Evolutionary conservation across 2,797 vertebrate genomes (phyloP), one percentile per base, ranked within the genome.

Genomic region (Pachyuromys duprasi): DNA sequence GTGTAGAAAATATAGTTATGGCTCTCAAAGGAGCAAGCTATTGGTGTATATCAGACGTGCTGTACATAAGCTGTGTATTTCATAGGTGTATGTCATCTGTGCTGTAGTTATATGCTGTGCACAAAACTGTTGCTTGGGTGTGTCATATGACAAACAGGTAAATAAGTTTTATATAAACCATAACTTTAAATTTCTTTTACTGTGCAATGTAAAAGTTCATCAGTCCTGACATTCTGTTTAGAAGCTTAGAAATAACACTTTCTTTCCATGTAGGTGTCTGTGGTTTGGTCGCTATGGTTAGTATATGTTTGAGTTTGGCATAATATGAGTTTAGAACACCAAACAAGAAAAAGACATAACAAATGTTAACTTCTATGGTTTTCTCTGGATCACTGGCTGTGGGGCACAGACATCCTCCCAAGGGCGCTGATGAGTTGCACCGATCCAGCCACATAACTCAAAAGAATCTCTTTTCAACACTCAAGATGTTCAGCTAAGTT

Each of bases 241-340:
- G 91, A 92, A 81, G 55, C 84, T 96, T 86, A 92, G 91, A 95
- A 93, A 94, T 65, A 93, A 86, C 78, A 36, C 18, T 83, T 76
- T 49, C 72, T 92, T 17, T 74, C 53, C 36, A n/a, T 82, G 31
- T 36, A 62, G 60, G 26, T 93, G 33, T 69, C 49, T 94, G 80
- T 76, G 45, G 28, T 60, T 60, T 94, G 42, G 42, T 78, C 14
- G 65, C 18, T 45, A 63, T 12, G 76, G 67, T 83, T 78, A n/a
- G 49, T 81, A 18, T 9, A 53, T 86, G 76, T 89, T 74, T 86
- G 75, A 83, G 53, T 97, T 18, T 83, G 49, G 22, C 72, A 70
- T 75, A 36, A 4, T 33, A 75, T 22, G 76, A 93, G 57, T 90
- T 95, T 83, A 91, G 93, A 96, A 94, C 7, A 80, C 12, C 31